Evolutionary conservation across 2,888 invertebrate species (phyloP).

Genomic region (Trichogramma dendrolimi): DNA sequence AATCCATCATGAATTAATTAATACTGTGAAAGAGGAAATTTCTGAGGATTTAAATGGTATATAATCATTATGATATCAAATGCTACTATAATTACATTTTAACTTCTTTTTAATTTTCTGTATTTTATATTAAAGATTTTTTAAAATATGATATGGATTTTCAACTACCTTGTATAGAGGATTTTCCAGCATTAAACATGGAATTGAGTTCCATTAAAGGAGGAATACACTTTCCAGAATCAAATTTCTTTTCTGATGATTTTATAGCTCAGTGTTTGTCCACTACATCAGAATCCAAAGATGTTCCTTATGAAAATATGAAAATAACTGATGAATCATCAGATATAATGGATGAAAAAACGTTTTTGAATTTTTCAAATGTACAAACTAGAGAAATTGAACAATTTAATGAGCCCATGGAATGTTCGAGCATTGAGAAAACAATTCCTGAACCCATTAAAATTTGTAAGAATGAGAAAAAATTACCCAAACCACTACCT

Average conservation of each 20-base stretch:
- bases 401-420: conserved; percentile 19
- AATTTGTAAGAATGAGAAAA: conserved; percentile 29
- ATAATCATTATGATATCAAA: neutral
- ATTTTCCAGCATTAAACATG: conserved; percentile 23
- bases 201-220: conserved; percentile 7
- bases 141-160: conserved; percentile 22
- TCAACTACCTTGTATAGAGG: conserved; percentile 13
- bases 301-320: conserved; percentile 1
- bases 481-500: conserved; percentile 33
- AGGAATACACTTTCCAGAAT: conserved; percentile 13
- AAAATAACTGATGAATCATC: conserved; percentile 1
- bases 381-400: conserved; percentile 7
- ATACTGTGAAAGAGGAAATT: neutral
- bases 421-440: conserved; percentile 46
- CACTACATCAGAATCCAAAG: neutral
- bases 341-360: conserved; percentile 2
- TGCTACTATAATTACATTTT: neutral
- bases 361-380: neutral
- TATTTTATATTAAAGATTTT: conserved; percentile 13
- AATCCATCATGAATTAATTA: neutral
- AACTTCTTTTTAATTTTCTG: conserved; percentile 2
- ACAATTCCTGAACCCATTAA: conserved; percentile 25
- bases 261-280: conserved; percentile 14
- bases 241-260: conserved; percentile 11
- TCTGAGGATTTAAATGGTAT: too few relatives aligned